A percentile compares a stretch with the other conserved stretches of the same genome.
Conservation (phyloP, 2,888 invertebrate genomes). For the Dione juno region DNA sequence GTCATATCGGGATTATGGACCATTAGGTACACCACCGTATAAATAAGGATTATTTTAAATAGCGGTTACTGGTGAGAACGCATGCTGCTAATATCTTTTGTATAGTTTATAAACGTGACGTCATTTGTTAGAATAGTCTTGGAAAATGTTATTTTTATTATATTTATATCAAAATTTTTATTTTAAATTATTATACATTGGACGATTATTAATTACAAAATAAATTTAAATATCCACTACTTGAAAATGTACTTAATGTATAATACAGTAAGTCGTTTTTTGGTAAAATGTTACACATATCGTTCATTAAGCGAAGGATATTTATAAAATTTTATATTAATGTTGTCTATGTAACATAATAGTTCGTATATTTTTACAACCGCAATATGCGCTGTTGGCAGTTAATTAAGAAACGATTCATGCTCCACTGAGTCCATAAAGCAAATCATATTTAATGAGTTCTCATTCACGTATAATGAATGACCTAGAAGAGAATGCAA, state of each 20-base stretch:
- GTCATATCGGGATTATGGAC: constrained; percentile 72
- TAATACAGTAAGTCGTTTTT: neutral
- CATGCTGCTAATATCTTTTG: constrained; percentile 52
- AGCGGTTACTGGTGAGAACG: constrained; percentile 72
- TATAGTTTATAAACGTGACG: constrained; percentile 39
- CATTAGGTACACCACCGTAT: constrained; percentile 77
- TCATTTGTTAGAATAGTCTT: neutral
- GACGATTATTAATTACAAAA: neutral
- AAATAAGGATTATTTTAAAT: constrained; percentile 79
- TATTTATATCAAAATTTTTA: no score
- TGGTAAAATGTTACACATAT: neutral
- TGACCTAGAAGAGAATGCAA: constrained; percentile 40
- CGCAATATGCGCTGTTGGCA: constrained; percentile 5
- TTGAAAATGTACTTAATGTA: neutral
- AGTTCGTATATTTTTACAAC: constrained; percentile 19
- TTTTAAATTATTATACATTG: no score
- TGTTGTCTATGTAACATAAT: constrained; percentile 8
- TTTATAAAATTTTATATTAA: constrained; percentile 1
- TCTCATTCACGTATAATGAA: constrained; percentile 35
- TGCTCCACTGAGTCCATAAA: constrained; percentile 32
- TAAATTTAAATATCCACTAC: neutral
- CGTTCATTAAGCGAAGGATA: neutral
- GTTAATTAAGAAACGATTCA: constrained; percentile 25
- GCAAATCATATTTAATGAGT: constrained; percentile 35
- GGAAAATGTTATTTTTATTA: no score